Evolutionary conservation across 2,888 invertebrate species (phyloP), one percentile per base, ranked within the genome.

Genomic region (Actias luna): DNA sequence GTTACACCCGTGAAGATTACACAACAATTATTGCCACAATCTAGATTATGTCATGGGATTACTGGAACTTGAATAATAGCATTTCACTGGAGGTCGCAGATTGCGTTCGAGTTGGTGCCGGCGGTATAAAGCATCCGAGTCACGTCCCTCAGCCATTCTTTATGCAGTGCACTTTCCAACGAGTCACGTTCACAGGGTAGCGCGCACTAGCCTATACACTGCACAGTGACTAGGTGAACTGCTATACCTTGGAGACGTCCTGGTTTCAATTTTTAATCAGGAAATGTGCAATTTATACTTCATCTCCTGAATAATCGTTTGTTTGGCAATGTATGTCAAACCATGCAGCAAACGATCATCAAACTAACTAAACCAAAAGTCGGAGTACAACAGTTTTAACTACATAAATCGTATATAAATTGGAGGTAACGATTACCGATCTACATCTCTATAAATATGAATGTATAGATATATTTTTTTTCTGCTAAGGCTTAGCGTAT

Each of bases 41-140:
- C 77, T 85, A 81, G 84, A 87, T 91, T 91, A 89, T 91, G 90
- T 91, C 90, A 91, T 87, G 85, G 82, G 90, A 86, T 86, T 89
- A 89, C 84, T 89, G 72, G 89, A 88, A 83, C 88, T 88, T 81
- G 84, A 82, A 85, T 87, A 84, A 84, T 85, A 75, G 81, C 80
- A 80, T 85, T 83, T 79, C 79, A 82, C 82, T 84, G 73, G 80
- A 86, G 85, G 87, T 83, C 84, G 70, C 67, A 78, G 69, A 71
- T 75, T 73, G 70, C 69, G 77, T 71, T 46, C 46, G 76, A 81
- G 65, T 59, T 50, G 63, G 72, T 72, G 77, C 76, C 70, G 65
- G 67, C 67, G 65, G 64, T 62, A 64, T 55, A 86, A 82, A 68
- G 76, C 69, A 85, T 64, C 67, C 83, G 42, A 35, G 39, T 70